Conservation (phyloP, 2,888 invertebrate genomes). For the Apamea epomidion region DNA sequence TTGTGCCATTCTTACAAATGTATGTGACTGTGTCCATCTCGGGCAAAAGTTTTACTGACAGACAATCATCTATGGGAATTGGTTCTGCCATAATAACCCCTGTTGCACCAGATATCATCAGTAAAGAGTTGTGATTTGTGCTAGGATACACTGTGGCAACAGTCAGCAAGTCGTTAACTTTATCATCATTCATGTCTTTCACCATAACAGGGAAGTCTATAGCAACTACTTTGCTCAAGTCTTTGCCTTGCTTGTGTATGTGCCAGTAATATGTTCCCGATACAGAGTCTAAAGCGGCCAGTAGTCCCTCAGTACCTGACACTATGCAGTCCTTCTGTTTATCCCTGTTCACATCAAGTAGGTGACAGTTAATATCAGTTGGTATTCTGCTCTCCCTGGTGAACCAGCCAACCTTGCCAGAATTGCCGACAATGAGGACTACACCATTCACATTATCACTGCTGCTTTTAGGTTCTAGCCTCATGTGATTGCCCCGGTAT, state of each 20-base stretch:
- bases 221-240: conserved; percentile 88
- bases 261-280: conserved; percentile 91
- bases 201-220: conserved; percentile 93
- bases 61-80: conserved; percentile 90
- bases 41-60: conserved; percentile 90
- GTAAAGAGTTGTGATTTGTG: conserved; percentile 90
- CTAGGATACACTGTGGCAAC: conserved; percentile 89
- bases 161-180: conserved; percentile 92
- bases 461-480: conserved; percentile 85
- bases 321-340: conserved; percentile 94
- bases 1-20: conserved; percentile 90
- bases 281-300: conserved; percentile 89
- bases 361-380: conserved; percentile 93
- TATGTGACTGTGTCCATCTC: conserved; percentile 90
- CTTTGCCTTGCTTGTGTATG: conserved; percentile 89
- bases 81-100: conserved; percentile 92
- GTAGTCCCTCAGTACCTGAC: conserved; percentile 92
- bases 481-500: conserved; percentile 92
- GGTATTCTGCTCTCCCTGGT: conserved; percentile 93
- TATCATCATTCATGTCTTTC: conserved; percentile 93
- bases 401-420: conserved; percentile 94
- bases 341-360: conserved; percentile 93
- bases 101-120: conserved; percentile 93
- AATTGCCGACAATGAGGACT: conserved; percentile 92
- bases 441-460: conserved; percentile 91